Percentiles rank a stretch among this genome's conserved stretches.
phyloP scores from a whole-genome alignment of 2,888 invertebrate genomes.

The Mythimna loreyi region DNA sequence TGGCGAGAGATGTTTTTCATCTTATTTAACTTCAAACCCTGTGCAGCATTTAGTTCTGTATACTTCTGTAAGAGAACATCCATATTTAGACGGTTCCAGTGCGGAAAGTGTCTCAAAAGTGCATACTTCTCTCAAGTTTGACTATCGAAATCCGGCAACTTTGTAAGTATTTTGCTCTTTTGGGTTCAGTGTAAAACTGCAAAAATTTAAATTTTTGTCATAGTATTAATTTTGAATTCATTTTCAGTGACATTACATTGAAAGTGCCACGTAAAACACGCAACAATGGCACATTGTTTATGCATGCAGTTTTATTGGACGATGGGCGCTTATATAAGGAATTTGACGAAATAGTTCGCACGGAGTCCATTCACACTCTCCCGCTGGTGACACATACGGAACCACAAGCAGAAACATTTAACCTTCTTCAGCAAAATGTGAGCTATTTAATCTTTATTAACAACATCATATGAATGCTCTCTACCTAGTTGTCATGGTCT shows the following conservation, averaged over 20 bases:
- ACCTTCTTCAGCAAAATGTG: constrained; percentile 91
- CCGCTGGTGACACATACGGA: constrained; percentile 94
- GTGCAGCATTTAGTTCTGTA: constrained; percentile 93
- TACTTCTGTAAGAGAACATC: constrained; percentile 91
- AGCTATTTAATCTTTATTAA: constrained; percentile 51
- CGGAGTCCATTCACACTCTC: constrained; percentile 92
- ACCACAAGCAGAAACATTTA: constrained; percentile 94
- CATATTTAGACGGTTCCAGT: constrained; percentile 87
- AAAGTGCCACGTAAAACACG: constrained; percentile 94
- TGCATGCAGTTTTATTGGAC: constrained; percentile 93
- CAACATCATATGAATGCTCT: neutral
- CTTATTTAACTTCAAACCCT: constrained; percentile 93
- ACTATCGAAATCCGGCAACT: constrained; percentile 90
- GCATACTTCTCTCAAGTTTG: constrained; percentile 91
- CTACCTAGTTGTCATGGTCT: neutral
- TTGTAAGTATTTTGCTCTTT: constrained; percentile 74
- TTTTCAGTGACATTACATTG: constrained; percentile 92
- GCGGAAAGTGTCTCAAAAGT: constrained; percentile 89
- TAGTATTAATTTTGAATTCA: constrained; percentile 15
- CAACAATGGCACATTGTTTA: constrained; percentile 95
- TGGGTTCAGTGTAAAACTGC: neutral
- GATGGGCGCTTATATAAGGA: constrained; percentile 86
- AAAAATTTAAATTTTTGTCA: neutral
- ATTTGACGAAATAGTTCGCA: constrained; percentile 91
- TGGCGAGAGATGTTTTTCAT: constrained; percentile 92